A percentile compares a stretch with the other conserved stretches of the same genome.
phyloP scores from a whole-genome alignment of 23 tunicate genomes.

The Ascidia mentula region DNA sequence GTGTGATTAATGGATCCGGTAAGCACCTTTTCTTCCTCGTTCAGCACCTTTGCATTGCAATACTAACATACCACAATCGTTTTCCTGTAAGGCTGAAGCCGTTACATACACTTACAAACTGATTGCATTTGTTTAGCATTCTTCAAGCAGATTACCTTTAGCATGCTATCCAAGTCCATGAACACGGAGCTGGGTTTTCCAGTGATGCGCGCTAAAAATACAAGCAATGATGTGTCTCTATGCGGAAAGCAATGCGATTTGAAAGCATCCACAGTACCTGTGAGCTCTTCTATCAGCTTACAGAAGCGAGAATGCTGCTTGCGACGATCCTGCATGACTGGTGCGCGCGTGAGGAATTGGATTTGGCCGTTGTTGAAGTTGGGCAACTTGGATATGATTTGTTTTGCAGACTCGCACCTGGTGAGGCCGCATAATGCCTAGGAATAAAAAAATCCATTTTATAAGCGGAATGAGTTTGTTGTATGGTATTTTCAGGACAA shows the following conservation, averaged over 20 bases:
- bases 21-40: too few relatives aligned
- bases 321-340: slow-evolving; percentile 67
- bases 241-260: neutral
- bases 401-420: slow-evolving; percentile 55
- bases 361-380: slow-evolving; percentile 59
- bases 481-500: neutral
- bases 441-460: neutral
- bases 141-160: slow-evolving; percentile 52
- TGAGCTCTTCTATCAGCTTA: slow-evolving; percentile 58
- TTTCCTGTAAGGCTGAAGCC: too few relatives aligned
- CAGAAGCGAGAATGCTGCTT: slow-evolving; percentile 59
- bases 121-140: too few relatives aligned
- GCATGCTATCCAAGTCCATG: slow-evolving; percentile 63
- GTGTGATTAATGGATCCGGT: too few relatives aligned
- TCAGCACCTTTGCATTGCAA: too few relatives aligned
- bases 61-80: too few relatives aligned
- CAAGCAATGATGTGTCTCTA: too few relatives aligned
- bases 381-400: slow-evolving; percentile 80
- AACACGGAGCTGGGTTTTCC: slow-evolving; percentile 63
- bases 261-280: slow-evolving; percentile 12
- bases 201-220: slow-evolving; percentile 52
- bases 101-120: too few relatives aligned
- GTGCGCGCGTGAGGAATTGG: slow-evolving; percentile 54
- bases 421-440: slow-evolving; percentile 74
- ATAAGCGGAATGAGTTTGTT: neutral